Base-by-base conservation (phyloP, 1,140 invertebrate genomes). In the Probaryconus sp. region DNA sequence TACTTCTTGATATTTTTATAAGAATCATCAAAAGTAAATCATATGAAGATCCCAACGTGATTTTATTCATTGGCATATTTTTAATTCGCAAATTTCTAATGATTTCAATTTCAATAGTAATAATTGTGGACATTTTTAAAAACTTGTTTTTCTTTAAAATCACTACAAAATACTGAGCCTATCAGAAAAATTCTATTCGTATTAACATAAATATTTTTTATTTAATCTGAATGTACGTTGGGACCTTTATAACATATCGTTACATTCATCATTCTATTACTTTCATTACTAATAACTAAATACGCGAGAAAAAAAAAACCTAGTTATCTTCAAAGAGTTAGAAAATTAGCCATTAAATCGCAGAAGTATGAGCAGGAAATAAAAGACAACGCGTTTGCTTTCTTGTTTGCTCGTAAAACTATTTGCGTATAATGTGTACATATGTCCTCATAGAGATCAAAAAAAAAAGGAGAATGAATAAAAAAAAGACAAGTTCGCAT, bases 341-440 rank as follows among this genome's bases (percentile, higher is more conserved):
- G 55, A 40, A 2, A 38, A 28, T 64, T 72, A 72, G 60, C 47
- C 18, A 24, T 30, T 45, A 69, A 35, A 55, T 5, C 38, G 48
- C 43, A 63, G 21, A 61, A 69, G 40, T 43, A 58, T 70, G 48
- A 69, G 65, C 55, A 60, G 42, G 48, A 45, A 63, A 58, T n/a
- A 67, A 3, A 24, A 60, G 50, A 56, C 30, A 58, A 63, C 33
- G 30, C 71, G 42, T 65, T 70, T 53, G 60, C 63, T 78, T 80
- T 79, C 63, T 76, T 69, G 51, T 74, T 77, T 79, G 77, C 60
- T 70, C 64, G 67, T 71, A 81, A 76, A 21, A 58, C 55, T 69
- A 72, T 61, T 75, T 78, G 77, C 75, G 77, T 79, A 79, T 76
- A 77, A 53, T 80, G 79, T n/a, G n/a, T 80, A 80, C 72, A 80